Conservation (phyloP, 2,797 vertebrate genomes). For the Xenentodon cancila region DNA sequence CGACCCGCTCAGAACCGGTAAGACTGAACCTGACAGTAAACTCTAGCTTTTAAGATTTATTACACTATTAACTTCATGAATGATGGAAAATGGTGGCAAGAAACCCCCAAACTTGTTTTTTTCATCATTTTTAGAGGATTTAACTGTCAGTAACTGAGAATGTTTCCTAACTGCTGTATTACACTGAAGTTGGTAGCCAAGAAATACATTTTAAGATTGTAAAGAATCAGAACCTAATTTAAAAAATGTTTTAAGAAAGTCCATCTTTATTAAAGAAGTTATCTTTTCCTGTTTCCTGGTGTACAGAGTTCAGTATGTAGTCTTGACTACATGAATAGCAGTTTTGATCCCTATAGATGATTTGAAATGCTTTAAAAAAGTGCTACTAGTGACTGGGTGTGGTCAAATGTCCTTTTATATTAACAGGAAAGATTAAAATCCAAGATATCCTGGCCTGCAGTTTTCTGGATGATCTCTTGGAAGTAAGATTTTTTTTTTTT, state of each 20-base stretch:
- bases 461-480: conserved; percentile 96
- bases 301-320: neutral
- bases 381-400: neutral
- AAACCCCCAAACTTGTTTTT: too few species aligned
- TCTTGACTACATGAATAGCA: neutral
- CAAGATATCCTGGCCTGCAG: conserved; percentile 99
- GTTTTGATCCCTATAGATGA: too few species aligned
- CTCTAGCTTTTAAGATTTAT: neutral
- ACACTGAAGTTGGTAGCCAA: too few species aligned
- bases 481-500: conserved; percentile 79
- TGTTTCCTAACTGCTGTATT: too few species aligned
- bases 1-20: conserved; percentile 96
- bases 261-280: too few species aligned
- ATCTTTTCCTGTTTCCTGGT: too few species aligned
- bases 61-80: neutral
- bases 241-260: too few species aligned
- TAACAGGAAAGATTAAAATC: conserved; percentile 97
- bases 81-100: neutral
- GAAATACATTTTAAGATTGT: too few species aligned
- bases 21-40: conserved; percentile 22
- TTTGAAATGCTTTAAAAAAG: too few species aligned
- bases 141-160: too few species aligned
- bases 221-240: too few species aligned
- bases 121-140: neutral
- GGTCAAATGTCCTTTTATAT: neutral